Conservation (phyloP, 2,797 vertebrate species). For the Sarcophilus harrisii region DNA sequence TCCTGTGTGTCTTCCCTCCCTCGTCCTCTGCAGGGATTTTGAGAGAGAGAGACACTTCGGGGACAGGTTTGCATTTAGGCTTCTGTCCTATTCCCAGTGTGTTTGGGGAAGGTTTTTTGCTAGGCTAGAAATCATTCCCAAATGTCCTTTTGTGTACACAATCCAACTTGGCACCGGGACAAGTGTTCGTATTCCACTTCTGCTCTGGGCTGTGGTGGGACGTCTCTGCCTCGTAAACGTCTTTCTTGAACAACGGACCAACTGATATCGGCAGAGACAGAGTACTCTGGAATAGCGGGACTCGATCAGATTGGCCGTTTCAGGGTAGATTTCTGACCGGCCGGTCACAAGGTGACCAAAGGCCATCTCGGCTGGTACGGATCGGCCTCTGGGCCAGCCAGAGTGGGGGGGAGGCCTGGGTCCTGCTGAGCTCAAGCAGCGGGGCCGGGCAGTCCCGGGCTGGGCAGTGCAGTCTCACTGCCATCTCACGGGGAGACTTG, state of each 20-base stretch:
- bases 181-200: neutral
- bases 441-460: neutral
- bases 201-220: constrained; percentile 11
- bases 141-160: neutral
- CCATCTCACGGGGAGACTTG: neutral
- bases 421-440: neutral
- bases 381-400: neutral
- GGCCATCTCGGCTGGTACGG: neutral
- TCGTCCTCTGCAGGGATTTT: neutral
- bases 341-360: neutral
- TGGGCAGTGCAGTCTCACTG: neutral
- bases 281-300: no score
- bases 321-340: neutral
- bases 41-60: neutral
- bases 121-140: neutral
- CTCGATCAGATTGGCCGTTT: neutral
- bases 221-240: neutral
- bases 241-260: neutral
- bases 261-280: neutral
- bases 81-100: neutral
- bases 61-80: neutral
- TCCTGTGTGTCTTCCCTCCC: no score
- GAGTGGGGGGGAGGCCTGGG: neutral
- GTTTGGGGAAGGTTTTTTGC: neutral
- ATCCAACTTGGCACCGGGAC: constrained; percentile 1